Evolutionary conservation across 2,797 vertebrate genomes (phyloP).

Genomic region (Avahi laniger): DNA sequence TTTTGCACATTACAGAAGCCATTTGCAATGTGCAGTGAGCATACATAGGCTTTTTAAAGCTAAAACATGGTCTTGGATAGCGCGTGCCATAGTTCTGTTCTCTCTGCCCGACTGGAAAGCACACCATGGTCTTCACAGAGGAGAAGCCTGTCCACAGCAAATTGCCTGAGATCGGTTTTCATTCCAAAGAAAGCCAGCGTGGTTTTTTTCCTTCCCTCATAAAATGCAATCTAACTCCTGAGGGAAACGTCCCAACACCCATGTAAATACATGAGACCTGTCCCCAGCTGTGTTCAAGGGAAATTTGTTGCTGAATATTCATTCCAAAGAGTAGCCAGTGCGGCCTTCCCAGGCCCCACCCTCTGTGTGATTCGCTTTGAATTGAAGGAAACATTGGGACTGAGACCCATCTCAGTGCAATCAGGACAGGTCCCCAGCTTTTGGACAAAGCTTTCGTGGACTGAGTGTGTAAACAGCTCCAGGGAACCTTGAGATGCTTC

Average conservation of each 20-base stretch:
- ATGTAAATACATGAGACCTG: fast-evolving
- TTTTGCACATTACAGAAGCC: neutral
- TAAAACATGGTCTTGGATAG: fast-evolving
- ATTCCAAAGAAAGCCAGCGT: neutral
- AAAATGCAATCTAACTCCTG: neutral
- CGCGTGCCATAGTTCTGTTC: neutral
- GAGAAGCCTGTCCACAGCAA: neutral
- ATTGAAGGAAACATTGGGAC: neutral
- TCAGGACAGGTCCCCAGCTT: fast-evolving
- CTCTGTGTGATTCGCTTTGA: neutral
- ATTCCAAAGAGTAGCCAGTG: neutral
- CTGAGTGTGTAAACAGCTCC: neutral
- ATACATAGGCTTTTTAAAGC: neutral
- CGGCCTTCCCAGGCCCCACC: neutral
- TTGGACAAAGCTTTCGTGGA: neutral
- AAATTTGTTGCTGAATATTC: neutral
- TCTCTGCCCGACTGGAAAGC: neutral
- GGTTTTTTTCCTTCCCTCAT: neutral
- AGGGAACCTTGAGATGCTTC: neutral
- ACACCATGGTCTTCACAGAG: fast-evolving
- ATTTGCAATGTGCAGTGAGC: neutral
- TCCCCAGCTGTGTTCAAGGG: neutral
- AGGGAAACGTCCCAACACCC: neutral
- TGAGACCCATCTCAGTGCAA: neutral
- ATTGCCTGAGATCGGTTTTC: neutral